Base-by-base conservation (phyloP, 2,888 invertebrate genomes). In the Lamellibrachia satsuma region DNA sequence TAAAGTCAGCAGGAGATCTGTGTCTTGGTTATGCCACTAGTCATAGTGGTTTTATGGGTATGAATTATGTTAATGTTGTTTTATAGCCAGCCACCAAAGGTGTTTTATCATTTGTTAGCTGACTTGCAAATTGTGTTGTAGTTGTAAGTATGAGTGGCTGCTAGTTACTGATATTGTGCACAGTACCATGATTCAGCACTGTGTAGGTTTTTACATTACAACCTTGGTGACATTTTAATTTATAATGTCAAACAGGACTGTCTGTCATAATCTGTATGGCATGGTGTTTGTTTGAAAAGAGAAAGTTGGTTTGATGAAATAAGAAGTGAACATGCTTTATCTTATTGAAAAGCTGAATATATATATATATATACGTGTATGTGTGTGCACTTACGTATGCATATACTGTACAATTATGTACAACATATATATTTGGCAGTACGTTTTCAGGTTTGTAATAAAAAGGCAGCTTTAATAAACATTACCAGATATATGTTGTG, bases 31-130 rank as follows among this genome's bases (percentile, higher is more conserved):
- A 75, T 2, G 39, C 39, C 75, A 15, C 15, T 75, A 75, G 22
- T 75, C 22, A n/a, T 75, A 9, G 55, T 55, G 75, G 75, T 75
- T 75, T 75, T 22, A 22, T 75, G 75, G 75, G 75, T 75, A 75
- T 75, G 75, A 75, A 75, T 75, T 75, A 75, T n/a, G 22, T 75
- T 22, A n/a, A 75, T n/a, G 75, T 75, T 75, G 75, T 75, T 75
- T 75, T 75, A 75, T 75, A 75, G 75, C 75, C 75, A 75, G 75
- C 75, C 75, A 75, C 75, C 22, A 0, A 75, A 75, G 22, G 75
- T 75, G 75, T 75, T 75, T 75, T 75, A 75, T 75, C 15, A 75
- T 75, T 75, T 75, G 75, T 75, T 75, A 75, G 75, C 75, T 15
- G 75, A 75, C 75, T 75, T 75, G 15, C 75, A 22, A n/a, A 22